These are phyloP conservation scores for Pseudonaja textilis DNA, from an alignment of 2,113 vertebrate genomes.

Conservation along the genomic window DNA sequence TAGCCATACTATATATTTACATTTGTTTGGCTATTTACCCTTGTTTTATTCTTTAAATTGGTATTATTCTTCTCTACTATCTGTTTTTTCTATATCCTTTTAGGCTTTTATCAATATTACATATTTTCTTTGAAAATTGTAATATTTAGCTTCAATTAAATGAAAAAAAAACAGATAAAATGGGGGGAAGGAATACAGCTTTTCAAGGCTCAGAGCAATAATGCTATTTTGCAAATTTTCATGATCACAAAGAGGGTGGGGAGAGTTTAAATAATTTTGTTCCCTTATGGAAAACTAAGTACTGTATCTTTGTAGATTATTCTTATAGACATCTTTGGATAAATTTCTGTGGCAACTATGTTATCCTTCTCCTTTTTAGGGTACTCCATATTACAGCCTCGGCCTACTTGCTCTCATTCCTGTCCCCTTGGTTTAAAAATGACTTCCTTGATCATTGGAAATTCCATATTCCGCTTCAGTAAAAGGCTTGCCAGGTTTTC, in stretches of 20 bases:
- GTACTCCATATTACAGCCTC: neutral
- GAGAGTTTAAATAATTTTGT: neutral
- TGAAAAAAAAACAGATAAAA: neutral
- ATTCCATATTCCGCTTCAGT: neutral
- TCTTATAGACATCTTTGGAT: neutral
- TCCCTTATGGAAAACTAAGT: neutral
- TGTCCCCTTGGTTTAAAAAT: neutral
- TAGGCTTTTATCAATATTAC: neutral
- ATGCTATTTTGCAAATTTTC: neutral
- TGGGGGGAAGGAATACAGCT: neutral
- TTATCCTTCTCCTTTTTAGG: neutral
- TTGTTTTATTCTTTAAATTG: neutral
- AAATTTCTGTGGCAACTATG: neutral
- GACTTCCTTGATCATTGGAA: neutral
- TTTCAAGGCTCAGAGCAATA: neutral
- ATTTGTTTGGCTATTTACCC: neutral
- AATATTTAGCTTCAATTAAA: neutral
- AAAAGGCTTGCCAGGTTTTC: neutral
- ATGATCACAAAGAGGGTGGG: neutral
- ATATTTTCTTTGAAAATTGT: neutral
- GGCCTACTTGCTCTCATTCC: neutral
- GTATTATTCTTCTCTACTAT: neutral
- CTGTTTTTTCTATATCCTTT: neutral
- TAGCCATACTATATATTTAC: neutral
- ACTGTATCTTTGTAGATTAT: neutral